phyloP scores from a whole-genome alignment of 2,113 vertebrate species.

The Nanorana parkeri region DNA sequence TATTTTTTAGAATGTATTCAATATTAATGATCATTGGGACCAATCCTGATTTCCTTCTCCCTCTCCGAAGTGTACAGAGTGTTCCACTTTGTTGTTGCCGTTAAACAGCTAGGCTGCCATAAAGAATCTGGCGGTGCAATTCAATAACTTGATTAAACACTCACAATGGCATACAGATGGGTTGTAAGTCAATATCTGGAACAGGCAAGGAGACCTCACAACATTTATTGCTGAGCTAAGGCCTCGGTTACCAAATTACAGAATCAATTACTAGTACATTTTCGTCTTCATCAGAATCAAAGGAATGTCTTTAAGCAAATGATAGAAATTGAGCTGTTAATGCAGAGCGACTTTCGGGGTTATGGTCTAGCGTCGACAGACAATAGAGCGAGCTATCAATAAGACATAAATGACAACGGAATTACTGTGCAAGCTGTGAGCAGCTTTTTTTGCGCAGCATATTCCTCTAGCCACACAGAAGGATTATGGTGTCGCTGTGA shows the following conservation, averaged over 20 bases:
- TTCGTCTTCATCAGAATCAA: neutral
- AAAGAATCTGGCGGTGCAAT: conserved; percentile 40
- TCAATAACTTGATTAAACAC: conserved; percentile 46
- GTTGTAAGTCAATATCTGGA: conserved; percentile 35
- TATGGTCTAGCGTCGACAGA: neutral
- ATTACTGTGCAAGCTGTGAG: no score
- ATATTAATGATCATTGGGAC: conserved; percentile 51
- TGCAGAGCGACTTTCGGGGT: neutral
- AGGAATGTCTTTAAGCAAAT: neutral
- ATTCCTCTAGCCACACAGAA: no score
- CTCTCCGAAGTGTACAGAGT: conserved; percentile 6
- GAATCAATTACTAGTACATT: conserved; percentile 15
- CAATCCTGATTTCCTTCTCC: conserved; percentile 1
- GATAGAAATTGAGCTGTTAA: neutral
- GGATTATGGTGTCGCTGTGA: no score
- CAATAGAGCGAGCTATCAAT: neutral
- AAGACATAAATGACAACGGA: neutral
- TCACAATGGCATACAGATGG: conserved; percentile 43
- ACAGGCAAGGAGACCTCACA: neutral
- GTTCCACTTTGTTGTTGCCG: conserved; percentile 21
- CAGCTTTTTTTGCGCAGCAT: no score
- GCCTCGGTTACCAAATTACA: conserved; percentile 24
- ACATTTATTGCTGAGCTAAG: conserved; percentile 42
- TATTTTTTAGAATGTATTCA: conserved; percentile 43
- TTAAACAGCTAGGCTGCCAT: conserved; percentile 39